A percentile compares a stretch with the other conserved stretches of the same genome.
Conservation (phyloP, 2,888 invertebrate genomes). For the Galeruca laticollis region DNA sequence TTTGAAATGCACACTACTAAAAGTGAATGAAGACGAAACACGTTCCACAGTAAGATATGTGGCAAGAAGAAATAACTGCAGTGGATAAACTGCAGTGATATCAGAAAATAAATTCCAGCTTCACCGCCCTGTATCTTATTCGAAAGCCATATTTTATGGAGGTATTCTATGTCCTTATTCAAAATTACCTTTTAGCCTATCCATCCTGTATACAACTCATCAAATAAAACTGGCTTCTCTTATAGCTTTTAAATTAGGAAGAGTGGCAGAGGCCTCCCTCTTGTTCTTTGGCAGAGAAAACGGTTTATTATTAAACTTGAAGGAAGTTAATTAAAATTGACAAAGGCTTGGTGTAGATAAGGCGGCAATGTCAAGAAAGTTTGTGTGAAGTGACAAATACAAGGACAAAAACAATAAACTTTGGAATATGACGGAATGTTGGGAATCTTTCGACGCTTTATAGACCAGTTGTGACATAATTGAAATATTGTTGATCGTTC, state of each 20-base stretch:
- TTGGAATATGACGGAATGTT: constrained; percentile 28
- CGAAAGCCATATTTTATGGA: too few species aligned
- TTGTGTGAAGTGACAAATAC: constrained; percentile 41
- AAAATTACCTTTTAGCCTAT: too few species aligned
- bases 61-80: neutral
- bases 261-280: constrained; percentile 1
- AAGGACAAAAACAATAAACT: constrained; percentile 38
- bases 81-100: too few species aligned
- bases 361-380: constrained; percentile 39
- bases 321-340: constrained; percentile 45
- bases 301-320: constrained; percentile 39
- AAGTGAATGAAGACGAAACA: neutral
- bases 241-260: constrained; percentile 10
- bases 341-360: constrained; percentile 41
- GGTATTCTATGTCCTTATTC: too few species aligned
- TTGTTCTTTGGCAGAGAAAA: constrained; percentile 34
- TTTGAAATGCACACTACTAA: neutral
- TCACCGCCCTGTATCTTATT: too few species aligned
- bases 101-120: too few species aligned
- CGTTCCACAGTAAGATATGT: neutral
- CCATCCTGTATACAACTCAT: neutral
- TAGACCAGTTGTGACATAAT: constrained; percentile 2
- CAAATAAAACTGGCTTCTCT: constrained; percentile 11
- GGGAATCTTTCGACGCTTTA: constrained; percentile 16
- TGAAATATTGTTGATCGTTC: too few species aligned